Evolutionary conservation across 2,797 vertebrate genomes (phyloP).

Genomic region (Buceros bicornis): DNA sequence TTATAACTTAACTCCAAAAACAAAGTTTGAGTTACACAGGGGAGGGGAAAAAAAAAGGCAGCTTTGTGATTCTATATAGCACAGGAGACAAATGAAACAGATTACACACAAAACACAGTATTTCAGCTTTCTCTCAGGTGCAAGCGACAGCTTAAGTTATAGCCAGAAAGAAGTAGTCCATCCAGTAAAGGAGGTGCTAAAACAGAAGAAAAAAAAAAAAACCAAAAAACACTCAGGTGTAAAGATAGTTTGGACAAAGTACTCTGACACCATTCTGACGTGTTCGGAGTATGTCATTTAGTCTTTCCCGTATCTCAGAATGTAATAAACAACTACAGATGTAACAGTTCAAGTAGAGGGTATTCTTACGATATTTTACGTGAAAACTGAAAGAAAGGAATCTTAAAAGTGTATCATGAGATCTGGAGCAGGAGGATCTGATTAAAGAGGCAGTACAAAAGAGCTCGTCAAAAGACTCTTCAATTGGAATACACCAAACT

Average conservation of each 20-base stretch:
- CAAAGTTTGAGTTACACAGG: neutral
- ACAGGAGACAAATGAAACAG: neutral
- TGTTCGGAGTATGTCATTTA: neutral
- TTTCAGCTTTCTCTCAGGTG: neutral
- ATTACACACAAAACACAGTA: neutral
- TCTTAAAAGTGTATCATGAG: neutral
- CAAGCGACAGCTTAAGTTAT: neutral
- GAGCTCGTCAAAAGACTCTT: neutral
- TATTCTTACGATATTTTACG: neutral
- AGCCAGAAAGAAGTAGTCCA: neutral
- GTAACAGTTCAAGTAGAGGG: accelerated
- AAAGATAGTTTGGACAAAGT: neutral
- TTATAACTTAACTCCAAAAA: neutral
- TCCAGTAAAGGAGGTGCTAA: neutral
- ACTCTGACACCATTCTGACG: neutral
- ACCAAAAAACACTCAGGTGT: neutral
- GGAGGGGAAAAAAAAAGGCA: accelerated
- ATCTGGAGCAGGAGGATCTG: neutral
- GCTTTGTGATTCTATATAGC: neutral
- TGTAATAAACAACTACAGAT: neutral
- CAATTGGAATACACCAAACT: neutral
- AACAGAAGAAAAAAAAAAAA: neutral
- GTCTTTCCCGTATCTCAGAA: neutral
- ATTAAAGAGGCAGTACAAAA: neutral
- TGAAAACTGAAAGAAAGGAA: neutral